phyloP scores from a whole-genome alignment of 2,113 vertebrate species.

The Addax nasomaculatus region DNA sequence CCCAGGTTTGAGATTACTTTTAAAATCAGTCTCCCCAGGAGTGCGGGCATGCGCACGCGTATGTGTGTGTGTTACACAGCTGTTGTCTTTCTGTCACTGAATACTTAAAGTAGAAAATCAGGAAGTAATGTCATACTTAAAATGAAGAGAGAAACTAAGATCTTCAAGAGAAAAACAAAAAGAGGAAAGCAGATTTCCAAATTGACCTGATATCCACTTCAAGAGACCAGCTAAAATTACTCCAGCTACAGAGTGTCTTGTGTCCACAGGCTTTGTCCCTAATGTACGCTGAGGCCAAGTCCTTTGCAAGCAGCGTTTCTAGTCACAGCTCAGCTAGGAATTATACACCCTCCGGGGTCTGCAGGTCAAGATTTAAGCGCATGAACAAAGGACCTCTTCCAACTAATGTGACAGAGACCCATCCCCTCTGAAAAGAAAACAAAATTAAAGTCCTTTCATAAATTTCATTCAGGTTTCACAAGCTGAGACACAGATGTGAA shows the following conservation, averaged over 20 bases:
- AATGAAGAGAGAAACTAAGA: not conserved
- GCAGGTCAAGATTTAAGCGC: slow-evolving; percentile 13
- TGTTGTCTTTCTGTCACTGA: slow-evolving; percentile 27
- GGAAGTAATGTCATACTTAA: not conserved
- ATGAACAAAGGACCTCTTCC: slow-evolving; percentile 22
- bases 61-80: not conserved
- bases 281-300: not conserved
- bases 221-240: slow-evolving; percentile 45
- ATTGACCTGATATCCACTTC: not conserved
- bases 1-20: not conserved
- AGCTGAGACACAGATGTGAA: not conserved
- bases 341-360: not conserved
- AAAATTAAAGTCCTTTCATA: not conserved
- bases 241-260: not conserved
- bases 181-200: slow-evolving; percentile 39
- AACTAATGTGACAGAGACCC: not conserved
- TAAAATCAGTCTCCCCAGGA: not conserved
- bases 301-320: not conserved
- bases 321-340: not conserved
- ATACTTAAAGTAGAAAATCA: slow-evolving; percentile 44
- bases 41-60: too few relatives aligned
- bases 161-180: slow-evolving; percentile 1
- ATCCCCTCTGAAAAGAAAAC: not conserved
- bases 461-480: not conserved
- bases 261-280: slow-evolving; percentile 43